A percentile compares a stretch with the other conserved stretches of the same genome.
Evolutionary conservation across 2,888 invertebrate species (phyloP).

Genomic region (Alcis repandata): DNA sequence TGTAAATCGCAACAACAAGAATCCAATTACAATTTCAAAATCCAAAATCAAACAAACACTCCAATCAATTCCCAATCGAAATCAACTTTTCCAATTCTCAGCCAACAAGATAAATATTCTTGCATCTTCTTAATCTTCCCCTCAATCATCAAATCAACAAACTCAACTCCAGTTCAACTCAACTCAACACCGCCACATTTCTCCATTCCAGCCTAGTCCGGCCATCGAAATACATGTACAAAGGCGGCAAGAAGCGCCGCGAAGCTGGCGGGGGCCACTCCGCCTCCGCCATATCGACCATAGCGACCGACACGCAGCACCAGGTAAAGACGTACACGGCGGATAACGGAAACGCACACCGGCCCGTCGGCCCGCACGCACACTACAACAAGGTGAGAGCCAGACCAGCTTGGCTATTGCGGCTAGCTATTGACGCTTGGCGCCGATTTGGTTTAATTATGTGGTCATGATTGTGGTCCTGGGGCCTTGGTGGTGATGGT

Average conservation of each 20-base stretch:
- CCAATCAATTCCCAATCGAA: too few species aligned
- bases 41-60: too few species aligned
- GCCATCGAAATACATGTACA: constrained; percentile 81
- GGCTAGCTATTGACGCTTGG: constrained; percentile 28
- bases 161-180: neutral
- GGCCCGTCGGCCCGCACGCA: constrained; percentile 92
- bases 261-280: constrained; percentile 66
- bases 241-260: constrained; percentile 82
- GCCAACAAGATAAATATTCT: too few species aligned
- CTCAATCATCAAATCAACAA: too few species aligned
- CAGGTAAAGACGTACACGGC: constrained; percentile 98
- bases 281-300: constrained; percentile 83
- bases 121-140: too few species aligned
- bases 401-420: constrained; percentile 71
- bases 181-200: neutral
- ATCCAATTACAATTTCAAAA: too few species aligned
- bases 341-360: constrained; percentile 94
- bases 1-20: too few species aligned
- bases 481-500: too few species aligned
- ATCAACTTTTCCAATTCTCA: too few species aligned
- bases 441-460: too few species aligned
- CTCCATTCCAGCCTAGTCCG: constrained; percentile 72
- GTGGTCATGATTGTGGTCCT: too few species aligned
- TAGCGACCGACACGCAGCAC: constrained; percentile 90
- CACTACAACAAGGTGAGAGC: constrained; percentile 96